Percentiles rank a stretch among this genome's conserved stretches.
Conservation (phyloP, 1,140 invertebrate genomes). For the Ooceraea biroi region DNA sequence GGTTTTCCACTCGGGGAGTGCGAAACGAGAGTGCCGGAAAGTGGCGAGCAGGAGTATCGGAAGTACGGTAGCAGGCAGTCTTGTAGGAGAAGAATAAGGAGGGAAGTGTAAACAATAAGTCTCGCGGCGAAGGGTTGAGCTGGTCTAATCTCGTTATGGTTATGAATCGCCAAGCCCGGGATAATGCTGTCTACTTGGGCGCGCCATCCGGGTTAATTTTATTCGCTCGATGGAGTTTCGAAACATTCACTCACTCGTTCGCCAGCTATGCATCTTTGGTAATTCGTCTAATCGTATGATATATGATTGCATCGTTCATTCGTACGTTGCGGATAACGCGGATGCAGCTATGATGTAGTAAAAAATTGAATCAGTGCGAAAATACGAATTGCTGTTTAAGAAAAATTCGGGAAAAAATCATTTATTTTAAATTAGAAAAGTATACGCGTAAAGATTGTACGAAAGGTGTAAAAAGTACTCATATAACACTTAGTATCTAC, state of each 20-base stretch:
- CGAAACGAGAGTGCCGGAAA: slow-evolving; percentile 23
- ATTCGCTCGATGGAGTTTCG: slow-evolving; percentile 47
- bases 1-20: slow-evolving; percentile 24
- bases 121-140: slow-evolving; percentile 64
- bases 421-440: too few relatives aligned
- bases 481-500: background rate
- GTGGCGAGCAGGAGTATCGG: slow-evolving; percentile 30
- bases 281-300: background rate
- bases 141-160: slow-evolving; percentile 75
- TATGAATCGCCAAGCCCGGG: slow-evolving; percentile 74
- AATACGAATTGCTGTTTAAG: too few relatives aligned
- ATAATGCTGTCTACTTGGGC: slow-evolving; percentile 74
- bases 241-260: background rate
- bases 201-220: slow-evolving; percentile 68
- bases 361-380: too few relatives aligned
- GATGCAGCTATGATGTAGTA: too few relatives aligned
- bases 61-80: slow-evolving; percentile 14
- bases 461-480: background rate
- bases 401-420: too few relatives aligned
- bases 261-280: background rate
- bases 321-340: too few relatives aligned
- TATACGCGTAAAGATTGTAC: background rate
- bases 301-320: too few relatives aligned
- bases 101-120: slow-evolving; percentile 78
- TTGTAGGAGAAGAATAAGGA: slow-evolving; percentile 55